Evolutionary conservation across 2,113 vertebrate genomes (phyloP), one percentile per base, ranked within the genome.

Genomic region (Mesitornis unicolor): DNA sequence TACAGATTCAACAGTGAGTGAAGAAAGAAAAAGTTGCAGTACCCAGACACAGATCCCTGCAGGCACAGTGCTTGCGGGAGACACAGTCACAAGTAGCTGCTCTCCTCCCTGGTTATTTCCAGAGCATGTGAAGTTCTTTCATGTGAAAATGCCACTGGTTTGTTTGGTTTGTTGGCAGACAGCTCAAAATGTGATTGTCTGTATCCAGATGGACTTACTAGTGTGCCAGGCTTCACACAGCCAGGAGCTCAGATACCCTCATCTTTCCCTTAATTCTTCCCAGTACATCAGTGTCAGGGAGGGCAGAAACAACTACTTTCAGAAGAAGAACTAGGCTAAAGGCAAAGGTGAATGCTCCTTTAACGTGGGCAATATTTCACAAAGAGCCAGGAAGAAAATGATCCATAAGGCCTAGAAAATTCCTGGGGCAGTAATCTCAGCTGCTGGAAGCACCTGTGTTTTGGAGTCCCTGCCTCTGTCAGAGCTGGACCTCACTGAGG

Each of bases 151-250:
- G 33, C 87, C 89, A 79, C 40, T 15, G 47, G 63, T 91, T 95
- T 75, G 79, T 56, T 81, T 38, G 33, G n/a, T 84, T 67, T 84
- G 35, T 60, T 81, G 63, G 48, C 45, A 76, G 33, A 11, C 50
- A 79, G 20, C 10, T 96, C 74, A 61, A 96, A 94, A 60, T 26
- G 36, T 4, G 18, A 65, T 92, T 93, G 50, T 92, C 47, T 79
- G 33, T 87, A 19, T 90, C 94, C 93, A 85, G 89, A 95, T 96
- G 93, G 95, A 83, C 56, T 84, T 91, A 85, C 0, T 50, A 50
- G n/a, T 57, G 64, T 91, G 83, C 86, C 93, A 97, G 84, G 67
- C 84, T 95, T 90, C 92, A 90, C 60, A 69, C 33, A 82, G 76
- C 76, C 84, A 70, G 54, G 80, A 96, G 78, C 85, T 79, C 94